These are phyloP conservation scores for Diplazon laetatorius DNA, from an alignment of 2,888 invertebrate genomes.

Conservation along the genomic window DNA sequence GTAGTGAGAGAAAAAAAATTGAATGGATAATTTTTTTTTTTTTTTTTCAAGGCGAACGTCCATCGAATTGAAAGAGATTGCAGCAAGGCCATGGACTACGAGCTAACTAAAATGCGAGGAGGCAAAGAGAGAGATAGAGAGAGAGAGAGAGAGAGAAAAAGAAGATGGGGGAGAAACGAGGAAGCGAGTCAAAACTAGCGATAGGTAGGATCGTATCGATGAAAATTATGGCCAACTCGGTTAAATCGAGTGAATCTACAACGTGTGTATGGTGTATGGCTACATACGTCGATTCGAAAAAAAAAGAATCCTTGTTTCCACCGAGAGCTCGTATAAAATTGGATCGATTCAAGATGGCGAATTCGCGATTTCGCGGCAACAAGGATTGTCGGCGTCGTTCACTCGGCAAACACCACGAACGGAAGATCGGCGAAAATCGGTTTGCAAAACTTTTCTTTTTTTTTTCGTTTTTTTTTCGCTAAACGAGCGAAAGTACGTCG, in stretches of 20 bases:
- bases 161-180: conserved; percentile 10
- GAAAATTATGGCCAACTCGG: conserved; percentile 51
- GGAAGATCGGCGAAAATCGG: conserved; percentile 56
- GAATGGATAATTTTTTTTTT: no score
- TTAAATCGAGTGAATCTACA: conserved; percentile 52
- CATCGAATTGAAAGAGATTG: no score
- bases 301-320: conserved; percentile 60
- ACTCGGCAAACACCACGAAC: no score
- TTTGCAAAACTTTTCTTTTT: conserved; percentile 40
- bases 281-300: conserved; percentile 49
- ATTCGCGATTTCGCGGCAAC: conserved; percentile 35
- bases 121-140: not conserved
- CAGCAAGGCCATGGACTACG: no score
- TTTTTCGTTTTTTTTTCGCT: no score
- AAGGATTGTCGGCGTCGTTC: no score
- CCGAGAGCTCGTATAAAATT: conserved; percentile 65
- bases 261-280: conserved; percentile 43
- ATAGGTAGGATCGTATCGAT: conserved; percentile 61
- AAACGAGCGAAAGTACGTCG: conserved; percentile 24
- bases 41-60: no score
- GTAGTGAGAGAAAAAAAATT: no score
- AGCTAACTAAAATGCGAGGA: not conserved
- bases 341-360: conserved; percentile 70
- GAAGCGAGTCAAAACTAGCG: conserved; percentile 39
- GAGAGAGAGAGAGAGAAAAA: conserved; percentile 2